Evolutionary conservation across 2,113 vertebrate species (phyloP).

Genomic region (Erpornis zantholeuca): DNA sequence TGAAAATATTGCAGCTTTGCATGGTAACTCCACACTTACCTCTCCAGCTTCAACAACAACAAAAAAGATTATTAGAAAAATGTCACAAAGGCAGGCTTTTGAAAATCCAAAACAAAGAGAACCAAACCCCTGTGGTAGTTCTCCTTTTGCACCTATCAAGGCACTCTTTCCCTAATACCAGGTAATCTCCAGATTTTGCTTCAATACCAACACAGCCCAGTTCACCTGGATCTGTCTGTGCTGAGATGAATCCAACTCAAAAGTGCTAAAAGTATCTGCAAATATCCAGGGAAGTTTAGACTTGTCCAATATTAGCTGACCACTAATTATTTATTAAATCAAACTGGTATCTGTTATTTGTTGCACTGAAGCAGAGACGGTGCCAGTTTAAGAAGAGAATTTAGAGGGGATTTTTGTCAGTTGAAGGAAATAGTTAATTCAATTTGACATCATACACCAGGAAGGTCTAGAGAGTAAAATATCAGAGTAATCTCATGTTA

Average conservation of each 20-base stretch:
- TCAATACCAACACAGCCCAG: fast-evolving
- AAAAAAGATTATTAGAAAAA: neutral
- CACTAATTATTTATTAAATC: neutral
- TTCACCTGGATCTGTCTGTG: neutral
- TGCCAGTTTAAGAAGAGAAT: neutral
- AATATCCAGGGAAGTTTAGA: neutral
- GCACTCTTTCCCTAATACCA: too few relatives aligned
- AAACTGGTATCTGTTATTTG: neutral
- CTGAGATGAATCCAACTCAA: neutral
- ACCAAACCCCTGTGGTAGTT: fast-evolving
- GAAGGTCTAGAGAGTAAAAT: neutral
- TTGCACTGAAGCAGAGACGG: fast-evolving
- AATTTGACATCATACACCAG: neutral
- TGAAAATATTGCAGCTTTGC: neutral
- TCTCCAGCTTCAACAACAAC: fast-evolving
- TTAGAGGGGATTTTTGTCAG: neutral
- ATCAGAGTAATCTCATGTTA: neutral
- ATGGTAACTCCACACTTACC: neutral
- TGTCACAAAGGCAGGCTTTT: neutral
- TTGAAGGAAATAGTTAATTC: neutral
- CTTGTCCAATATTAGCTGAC: neutral
- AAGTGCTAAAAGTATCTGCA: neutral
- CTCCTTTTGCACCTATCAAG: fast-evolving
- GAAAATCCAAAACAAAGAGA: neutral
- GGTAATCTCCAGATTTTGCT: neutral